Evolutionary conservation across 1,140 invertebrate species (phyloP).

Genomic region (Eufriesea mexicana): DNA sequence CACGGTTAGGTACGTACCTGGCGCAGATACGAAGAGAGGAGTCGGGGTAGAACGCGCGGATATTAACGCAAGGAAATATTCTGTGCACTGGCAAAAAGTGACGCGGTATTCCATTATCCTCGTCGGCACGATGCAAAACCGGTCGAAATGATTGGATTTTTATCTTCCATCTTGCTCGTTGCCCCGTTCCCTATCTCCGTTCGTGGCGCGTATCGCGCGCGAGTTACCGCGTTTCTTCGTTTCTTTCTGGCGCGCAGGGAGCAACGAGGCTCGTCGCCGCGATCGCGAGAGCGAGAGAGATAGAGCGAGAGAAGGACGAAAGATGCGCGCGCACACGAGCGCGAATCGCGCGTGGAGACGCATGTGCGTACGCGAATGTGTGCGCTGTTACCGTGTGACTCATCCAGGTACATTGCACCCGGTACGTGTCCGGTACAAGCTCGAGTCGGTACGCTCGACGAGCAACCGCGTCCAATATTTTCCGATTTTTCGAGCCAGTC

Average conservation of each 20-base stretch:
- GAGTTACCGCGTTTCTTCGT: conserved; percentile 15
- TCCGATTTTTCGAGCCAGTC: conserved; percentile 50
- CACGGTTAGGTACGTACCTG: conserved; percentile 59
- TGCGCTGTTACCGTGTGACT: conserved; percentile 71
- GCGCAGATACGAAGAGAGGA: conserved; percentile 42
- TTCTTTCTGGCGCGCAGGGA: conserved; percentile 16
- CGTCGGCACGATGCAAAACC: conserved; percentile 77
- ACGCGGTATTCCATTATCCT: conserved; percentile 79
- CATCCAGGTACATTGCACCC: conserved; percentile 79
- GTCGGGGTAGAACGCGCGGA: conserved; percentile 64
- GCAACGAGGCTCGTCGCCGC: conserved; percentile 23
- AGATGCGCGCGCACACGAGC: conserved; percentile 14
- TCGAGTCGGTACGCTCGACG: conserved; percentile 63
- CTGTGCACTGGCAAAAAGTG: conserved; percentile 76
- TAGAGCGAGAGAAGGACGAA: conserved; percentile 5
- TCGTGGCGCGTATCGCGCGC: conserved; percentile 15
- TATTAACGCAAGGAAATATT: conserved; percentile 78
- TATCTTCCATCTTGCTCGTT: conserved; percentile 70
- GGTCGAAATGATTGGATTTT: conserved; percentile 81
- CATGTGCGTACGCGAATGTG: conserved; percentile 49
- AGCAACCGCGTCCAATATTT: conserved; percentile 65
- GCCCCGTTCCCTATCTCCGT: conserved; percentile 31
- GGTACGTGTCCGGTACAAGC: conserved; percentile 72
- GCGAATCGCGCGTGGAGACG: conserved; percentile 40
- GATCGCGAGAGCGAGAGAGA: background rate